Base-by-base conservation (phyloP, 2,113 vertebrate genomes). In the Pseudorectes ferrugineus region DNA sequence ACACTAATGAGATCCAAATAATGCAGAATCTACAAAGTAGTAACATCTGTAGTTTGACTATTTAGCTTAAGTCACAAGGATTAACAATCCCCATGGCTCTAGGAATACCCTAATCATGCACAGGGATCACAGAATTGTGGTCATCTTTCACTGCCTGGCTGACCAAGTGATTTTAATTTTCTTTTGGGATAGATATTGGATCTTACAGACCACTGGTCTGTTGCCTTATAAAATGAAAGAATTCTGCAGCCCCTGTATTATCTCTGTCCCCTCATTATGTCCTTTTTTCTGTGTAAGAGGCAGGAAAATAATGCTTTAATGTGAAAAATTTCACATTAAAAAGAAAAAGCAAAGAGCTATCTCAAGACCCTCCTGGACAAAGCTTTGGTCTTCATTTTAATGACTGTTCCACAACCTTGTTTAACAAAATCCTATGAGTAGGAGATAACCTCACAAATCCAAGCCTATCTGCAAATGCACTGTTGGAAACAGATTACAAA, bases 101-200 rank as follows among this genome's bases (percentile, higher is more conserved):
- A 58, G 72, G 71, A 93, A 80, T 33, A 80, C 59, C 40, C 62
- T 59, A 31, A 92, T 59, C 51, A 91, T 18, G 18, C 36, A 58
- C 54, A 20, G 48, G 48, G 91, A 77, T 66, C 85, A 43, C 78
- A 71, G 89, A 85, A 71, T 26, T 80, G 71, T 67, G 94, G 88
- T 78, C 72, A 73, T 77, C 91, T 59, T 51, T 51, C 48, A 19
- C 65, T 55, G 88, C 79, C 91, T 74, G 71, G 58, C 43, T 55
- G 78, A 78, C 51, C 92, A 93, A 85, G 55, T 42, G 85, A 77
- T 93, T 90, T 95, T 93, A 74, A 93, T 85, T 91, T 90, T 85
- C 81, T 88, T 95, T 70, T 63, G 94, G 79, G 85, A 74, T 10
- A 89, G 82, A 86, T 67, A 70, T 35, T 67, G 40, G 78, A 74